Evolutionary conservation across 2,113 vertebrate genomes (phyloP), one percentile per base, ranked within the genome.

Genomic region (Acanthisitta chloris): DNA sequence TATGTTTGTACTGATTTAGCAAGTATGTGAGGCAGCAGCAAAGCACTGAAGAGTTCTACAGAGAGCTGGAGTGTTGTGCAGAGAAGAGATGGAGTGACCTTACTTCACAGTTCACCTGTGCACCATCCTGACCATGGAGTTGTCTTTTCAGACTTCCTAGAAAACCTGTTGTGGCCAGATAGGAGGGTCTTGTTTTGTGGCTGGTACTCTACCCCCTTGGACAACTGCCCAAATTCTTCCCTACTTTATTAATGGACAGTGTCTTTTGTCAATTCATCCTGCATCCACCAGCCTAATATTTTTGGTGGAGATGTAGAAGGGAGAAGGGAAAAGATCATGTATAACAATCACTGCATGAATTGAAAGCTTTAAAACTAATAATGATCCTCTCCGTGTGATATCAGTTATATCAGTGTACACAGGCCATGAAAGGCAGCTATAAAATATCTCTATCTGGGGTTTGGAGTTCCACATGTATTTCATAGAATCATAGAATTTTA

Each of bases 1-100:
- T 91, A 5, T 96, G 88, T 96, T 96, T 94, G 43, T 5, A 46
- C 93, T 96, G 94, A 93, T 97, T 96, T 88, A 86, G 86, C 86
- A 95, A 33, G 86, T 95, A 96, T 97, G 95, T 46, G 57, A 83
- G 79, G 94, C 92, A 93, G 92, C 90, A 78, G 93, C 74, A 62
- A 2, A 25, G 79, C 71, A 7, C 1, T 66, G 59, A 67, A 94
- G 90, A 90, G 77, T 80, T 21, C 80, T 79, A 23, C 59, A 64
- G 70, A 43, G 49, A 33, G 57, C 20, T 76, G 2, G 19, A 74
- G 59, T 16, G 28, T 14, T 71, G 86, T 48, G 76, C n/a, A 12
- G 59, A 67, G 45, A 40, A 74, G 64, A 78, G 55, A 24, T 48
- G 61, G 61, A 21, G 66, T 58, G 71, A 73, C 93, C 89, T 85